Evolutionary conservation across 2,797 vertebrate genomes (phyloP).

Genomic region (Gambusia yucatana): DNA sequence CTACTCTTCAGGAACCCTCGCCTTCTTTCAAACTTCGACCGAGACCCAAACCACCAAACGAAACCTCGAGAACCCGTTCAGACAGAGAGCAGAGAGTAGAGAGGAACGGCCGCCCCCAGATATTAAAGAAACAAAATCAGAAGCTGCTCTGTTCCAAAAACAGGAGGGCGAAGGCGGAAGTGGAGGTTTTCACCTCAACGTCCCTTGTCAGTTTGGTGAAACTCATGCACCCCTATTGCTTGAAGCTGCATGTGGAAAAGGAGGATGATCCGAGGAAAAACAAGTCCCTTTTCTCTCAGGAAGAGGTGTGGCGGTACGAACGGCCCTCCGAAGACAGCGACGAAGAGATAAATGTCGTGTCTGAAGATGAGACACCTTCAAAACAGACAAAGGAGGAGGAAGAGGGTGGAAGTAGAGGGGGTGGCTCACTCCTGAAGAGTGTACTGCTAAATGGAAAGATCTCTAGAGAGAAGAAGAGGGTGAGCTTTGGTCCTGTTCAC

Average conservation of each 20-base stretch:
- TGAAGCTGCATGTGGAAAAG: slow-evolving; percentile 79
- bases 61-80: slow-evolving; percentile 65
- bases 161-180: slow-evolving; percentile 49
- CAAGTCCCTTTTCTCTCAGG: slow-evolving; percentile 56
- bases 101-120: neutral
- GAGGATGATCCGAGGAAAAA: slow-evolving; percentile 29
- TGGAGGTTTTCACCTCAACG: slow-evolving; percentile 69
- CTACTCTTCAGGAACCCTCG: slow-evolving; percentile 36
- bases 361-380: slow-evolving; percentile 62
- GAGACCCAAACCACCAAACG: slow-evolving; percentile 32
- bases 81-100: slow-evolving; percentile 76
- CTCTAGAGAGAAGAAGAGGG: slow-evolving; percentile 71
- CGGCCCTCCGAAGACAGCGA: slow-evolving; percentile 68
- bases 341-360: slow-evolving; percentile 76
- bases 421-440: slow-evolving; percentile 45
- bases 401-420: neutral
- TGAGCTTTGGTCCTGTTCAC: slow-evolving; percentile 76
- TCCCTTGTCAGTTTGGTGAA: slow-evolving; percentile 89
- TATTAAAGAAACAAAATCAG: slow-evolving; percentile 32
- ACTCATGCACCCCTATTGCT: slow-evolving; percentile 93
- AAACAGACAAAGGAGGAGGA: slow-evolving; percentile 2
- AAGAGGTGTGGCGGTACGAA: slow-evolving; percentile 74
- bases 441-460: slow-evolving; percentile 51
- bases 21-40: slow-evolving; percentile 55
- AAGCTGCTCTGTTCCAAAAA: slow-evolving; percentile 25